phyloP scores from a whole-genome alignment of 2,888 invertebrate species.

The Aphodius sticticus region DNA sequence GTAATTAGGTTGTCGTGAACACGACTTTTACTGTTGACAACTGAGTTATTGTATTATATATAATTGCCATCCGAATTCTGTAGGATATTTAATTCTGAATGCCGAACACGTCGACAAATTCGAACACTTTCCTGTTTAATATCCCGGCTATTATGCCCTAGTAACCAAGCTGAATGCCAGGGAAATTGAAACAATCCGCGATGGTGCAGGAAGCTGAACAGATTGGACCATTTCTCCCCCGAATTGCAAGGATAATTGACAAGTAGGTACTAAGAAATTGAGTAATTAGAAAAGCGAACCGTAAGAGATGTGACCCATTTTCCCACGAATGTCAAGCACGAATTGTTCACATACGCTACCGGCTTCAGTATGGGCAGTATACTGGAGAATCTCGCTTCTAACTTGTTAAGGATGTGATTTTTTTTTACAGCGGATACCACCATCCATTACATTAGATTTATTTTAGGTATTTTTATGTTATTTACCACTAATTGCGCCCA shows the following conservation, averaged over 20 bases:
- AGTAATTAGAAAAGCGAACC: conserved; percentile 17
- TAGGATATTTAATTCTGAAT: conserved; percentile 48
- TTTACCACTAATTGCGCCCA: conserved; percentile 13
- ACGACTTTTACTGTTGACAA: conserved; percentile 50
- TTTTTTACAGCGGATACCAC: conserved; percentile 19
- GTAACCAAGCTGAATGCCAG: neutral
- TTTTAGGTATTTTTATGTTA: conserved; percentile 23
- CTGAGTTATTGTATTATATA: conserved; percentile 28
- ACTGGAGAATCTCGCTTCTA: conserved; percentile 18
- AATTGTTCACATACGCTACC: conserved; percentile 20
- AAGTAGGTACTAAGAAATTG: conserved; percentile 6
- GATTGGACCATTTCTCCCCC: neutral
- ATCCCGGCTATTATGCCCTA: conserved; percentile 41
- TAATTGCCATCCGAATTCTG: conserved; percentile 35
- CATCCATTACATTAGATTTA: conserved; percentile 16
- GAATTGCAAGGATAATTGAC: neutral
- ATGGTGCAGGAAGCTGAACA: neutral
- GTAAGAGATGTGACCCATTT: conserved; percentile 18
- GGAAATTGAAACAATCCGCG: conserved; percentile 30
- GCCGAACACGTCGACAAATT: conserved; percentile 13
- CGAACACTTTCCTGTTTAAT: conserved; percentile 46
- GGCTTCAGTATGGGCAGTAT: conserved; percentile 17
- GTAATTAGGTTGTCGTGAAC: conserved; percentile 67
- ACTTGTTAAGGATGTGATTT: conserved; percentile 15
- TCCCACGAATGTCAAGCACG: conserved; percentile 24